Conservation (phyloP, 1,140 invertebrate genomes). For the Procambarus clarkii region DNA sequence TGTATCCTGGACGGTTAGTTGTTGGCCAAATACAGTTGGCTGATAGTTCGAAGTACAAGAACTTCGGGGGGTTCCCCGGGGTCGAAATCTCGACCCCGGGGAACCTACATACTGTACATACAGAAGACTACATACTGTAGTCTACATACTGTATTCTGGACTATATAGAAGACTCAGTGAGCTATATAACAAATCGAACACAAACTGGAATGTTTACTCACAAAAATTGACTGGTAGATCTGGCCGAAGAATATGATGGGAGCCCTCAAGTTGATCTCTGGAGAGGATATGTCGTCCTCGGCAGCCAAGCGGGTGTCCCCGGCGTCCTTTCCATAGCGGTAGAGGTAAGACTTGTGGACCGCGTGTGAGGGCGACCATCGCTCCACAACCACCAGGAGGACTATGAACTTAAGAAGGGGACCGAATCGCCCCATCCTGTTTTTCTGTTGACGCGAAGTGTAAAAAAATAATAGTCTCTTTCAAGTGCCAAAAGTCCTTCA, state of each 20-base stretch:
- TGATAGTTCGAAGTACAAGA: too few species aligned
- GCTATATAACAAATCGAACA: background rate
- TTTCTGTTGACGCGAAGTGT: background rate
- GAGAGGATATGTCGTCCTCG: slow-evolving; percentile 63
- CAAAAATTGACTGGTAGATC: slow-evolving; percentile 64
- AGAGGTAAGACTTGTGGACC: slow-evolving; percentile 57
- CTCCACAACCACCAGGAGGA: background rate
- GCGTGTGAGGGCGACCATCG: slow-evolving; percentile 1
- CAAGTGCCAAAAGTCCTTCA: too few species aligned
- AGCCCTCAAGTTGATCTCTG: slow-evolving; percentile 54
- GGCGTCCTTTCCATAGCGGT: slow-evolving; percentile 46
- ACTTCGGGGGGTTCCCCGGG: too few species aligned
- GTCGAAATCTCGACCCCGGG: too few species aligned
- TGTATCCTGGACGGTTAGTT: too few species aligned
- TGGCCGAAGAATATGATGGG: slow-evolving; percentile 62
- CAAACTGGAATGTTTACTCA: slow-evolving; percentile 46
- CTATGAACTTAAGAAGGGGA: background rate
- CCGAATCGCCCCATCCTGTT: background rate
- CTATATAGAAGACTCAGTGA: too few species aligned
- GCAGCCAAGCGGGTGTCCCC: slow-evolving; percentile 46
- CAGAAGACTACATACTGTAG: too few species aligned
- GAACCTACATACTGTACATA: too few species aligned
- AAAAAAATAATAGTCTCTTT: too few species aligned
- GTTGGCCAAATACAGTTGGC: too few species aligned
- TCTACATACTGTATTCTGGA: too few species aligned